Percentiles rank a stretch among this genome's conserved stretches.
Evolutionary conservation across 2,113 vertebrate species (phyloP).

Genomic region (Atherinomorus stipes): DNA sequence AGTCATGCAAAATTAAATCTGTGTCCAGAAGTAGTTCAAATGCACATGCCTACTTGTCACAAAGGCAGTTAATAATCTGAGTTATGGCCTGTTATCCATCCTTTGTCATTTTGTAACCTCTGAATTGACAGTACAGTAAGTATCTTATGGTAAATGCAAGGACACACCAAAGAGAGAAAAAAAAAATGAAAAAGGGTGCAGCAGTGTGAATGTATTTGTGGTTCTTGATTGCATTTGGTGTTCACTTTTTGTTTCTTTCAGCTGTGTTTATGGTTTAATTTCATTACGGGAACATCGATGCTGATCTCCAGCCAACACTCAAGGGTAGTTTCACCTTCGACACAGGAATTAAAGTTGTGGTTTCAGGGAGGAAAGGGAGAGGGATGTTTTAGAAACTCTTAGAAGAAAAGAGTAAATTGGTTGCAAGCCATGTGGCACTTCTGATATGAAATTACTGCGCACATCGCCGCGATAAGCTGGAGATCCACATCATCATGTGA

Average conservation of each 20-base stretch:
- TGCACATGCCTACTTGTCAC: background rate
- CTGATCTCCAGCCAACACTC: conserved; percentile 48
- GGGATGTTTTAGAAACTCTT: conserved; percentile 6
- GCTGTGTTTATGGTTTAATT: conserved; percentile 46
- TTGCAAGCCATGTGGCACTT: background rate
- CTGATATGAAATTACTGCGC: background rate
- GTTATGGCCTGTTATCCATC: background rate
- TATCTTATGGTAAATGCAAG: conserved; percentile 6
- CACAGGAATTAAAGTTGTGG: conserved; percentile 35
- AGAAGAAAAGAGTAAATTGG: conserved; percentile 11
- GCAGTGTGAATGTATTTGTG: conserved; percentile 9
- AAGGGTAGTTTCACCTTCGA: conserved; percentile 53
- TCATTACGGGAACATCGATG: conserved; percentile 39
- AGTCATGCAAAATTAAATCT: background rate
- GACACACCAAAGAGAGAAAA: conserved; percentile 11
- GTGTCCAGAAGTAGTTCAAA: background rate
- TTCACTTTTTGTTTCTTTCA: conserved; percentile 42
- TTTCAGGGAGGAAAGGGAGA: conserved; percentile 31
- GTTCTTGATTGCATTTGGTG: conserved; percentile 19
- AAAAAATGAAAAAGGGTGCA: conserved; percentile 1
- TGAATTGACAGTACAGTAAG: background rate
- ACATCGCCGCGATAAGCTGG: background rate
- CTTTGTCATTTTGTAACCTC: background rate
- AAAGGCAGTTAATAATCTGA: background rate
- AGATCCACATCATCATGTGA: background rate